phyloP scores from a whole-genome alignment of 2,888 invertebrate species.

The Orchesellides sinensis region DNA sequence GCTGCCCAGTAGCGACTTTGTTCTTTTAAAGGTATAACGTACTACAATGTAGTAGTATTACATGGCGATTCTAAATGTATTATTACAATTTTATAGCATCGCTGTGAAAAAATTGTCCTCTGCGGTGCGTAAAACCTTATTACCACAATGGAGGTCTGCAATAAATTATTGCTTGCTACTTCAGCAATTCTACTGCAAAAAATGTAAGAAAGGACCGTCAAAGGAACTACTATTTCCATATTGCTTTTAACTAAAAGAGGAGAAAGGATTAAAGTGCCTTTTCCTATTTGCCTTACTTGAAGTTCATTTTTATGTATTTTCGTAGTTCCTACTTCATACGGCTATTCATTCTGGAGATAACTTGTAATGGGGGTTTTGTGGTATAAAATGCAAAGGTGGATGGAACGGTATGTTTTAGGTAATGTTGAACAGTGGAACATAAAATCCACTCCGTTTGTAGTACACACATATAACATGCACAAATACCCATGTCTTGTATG shows the following conservation, averaged over 20 bases:
- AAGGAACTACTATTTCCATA: no score
- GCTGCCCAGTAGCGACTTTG: not conserved
- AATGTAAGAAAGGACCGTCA: not conserved
- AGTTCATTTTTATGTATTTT: constrained; percentile 49
- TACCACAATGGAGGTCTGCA: constrained; percentile 42
- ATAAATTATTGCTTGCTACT: constrained; percentile 58
- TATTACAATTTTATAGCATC: constrained; percentile 50
- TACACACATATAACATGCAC: no score
- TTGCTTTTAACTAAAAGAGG: constrained; percentile 16
- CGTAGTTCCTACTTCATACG: no score
- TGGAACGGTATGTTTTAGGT: no score
- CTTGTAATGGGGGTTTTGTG: no score
- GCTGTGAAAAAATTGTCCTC: constrained; percentile 46
- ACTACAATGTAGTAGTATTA: constrained; percentile 3
- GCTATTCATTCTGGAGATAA: not conserved
- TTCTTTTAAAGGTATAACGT: not conserved
- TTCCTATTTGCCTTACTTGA: constrained; percentile 25
- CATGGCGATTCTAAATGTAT: constrained; percentile 16
- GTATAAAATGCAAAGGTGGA: no score
- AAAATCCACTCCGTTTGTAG: no score
- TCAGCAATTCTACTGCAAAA: constrained; percentile 37
- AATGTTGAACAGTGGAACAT: no score
- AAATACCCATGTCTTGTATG: no score
- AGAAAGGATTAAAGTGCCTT: constrained; percentile 57
- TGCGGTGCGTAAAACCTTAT: constrained; percentile 46